A percentile compares a stretch with the other conserved stretches of the same genome.
These are phyloP conservation scores for Aphidoletes aphidimyza DNA, from an alignment of 2,888 invertebrate genomes.

Conservation along the genomic window DNA sequence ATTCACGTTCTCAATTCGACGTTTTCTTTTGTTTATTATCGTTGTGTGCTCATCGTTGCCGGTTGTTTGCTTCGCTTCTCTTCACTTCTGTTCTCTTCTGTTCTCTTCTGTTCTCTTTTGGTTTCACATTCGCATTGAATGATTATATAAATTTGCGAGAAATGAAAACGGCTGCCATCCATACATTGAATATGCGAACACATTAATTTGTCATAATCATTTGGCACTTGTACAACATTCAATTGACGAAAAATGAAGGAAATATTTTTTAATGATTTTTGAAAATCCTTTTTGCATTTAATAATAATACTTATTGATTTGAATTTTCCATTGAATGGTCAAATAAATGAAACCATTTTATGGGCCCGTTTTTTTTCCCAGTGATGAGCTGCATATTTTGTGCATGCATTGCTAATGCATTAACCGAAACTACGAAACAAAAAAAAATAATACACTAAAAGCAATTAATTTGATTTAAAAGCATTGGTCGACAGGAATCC, in stretches of 20 bases:
- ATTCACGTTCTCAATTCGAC: too few relatives aligned
- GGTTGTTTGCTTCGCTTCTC: not conserved
- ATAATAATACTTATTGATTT: slow-evolving; percentile 38
- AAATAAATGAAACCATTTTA: slow-evolving; percentile 12
- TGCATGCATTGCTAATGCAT: not conserved
- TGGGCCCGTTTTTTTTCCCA: not conserved
- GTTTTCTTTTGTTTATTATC: not conserved
- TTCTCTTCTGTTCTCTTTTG: not conserved
- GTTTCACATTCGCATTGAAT: not conserved
- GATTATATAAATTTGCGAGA: not conserved
- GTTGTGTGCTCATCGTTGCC: not conserved
- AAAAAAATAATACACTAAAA: not conserved
- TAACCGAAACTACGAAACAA: too few relatives aligned
- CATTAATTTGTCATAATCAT: slow-evolving; percentile 39
- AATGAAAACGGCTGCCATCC: not conserved
- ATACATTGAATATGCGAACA: slow-evolving; percentile 3
- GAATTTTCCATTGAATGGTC: not conserved
- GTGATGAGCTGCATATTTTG: slow-evolving; percentile 14
- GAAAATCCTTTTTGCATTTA: not conserved
- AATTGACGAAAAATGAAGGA: not conserved
- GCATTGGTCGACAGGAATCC: not conserved
- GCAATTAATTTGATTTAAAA: slow-evolving; percentile 54
- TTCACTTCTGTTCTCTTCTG: not conserved
- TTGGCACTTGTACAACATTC: slow-evolving; percentile 10
- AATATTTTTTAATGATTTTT: slow-evolving; percentile 18